These are phyloP conservation scores for Oxyteleia sp. DNA, from an alignment of 2,888 invertebrate genomes.

Conservation along the genomic window DNA sequence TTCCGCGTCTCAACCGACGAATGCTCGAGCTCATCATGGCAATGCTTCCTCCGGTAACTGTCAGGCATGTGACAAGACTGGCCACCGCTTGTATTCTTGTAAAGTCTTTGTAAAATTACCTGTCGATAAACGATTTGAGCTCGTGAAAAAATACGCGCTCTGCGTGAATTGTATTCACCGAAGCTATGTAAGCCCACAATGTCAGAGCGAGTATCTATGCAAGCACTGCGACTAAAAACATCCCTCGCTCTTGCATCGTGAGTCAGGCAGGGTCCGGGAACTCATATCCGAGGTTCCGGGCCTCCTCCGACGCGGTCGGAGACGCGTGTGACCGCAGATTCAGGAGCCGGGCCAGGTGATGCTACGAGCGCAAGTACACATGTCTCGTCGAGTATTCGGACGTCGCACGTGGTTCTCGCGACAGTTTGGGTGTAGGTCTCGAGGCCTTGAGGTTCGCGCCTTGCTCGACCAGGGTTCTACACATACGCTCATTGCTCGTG, in stretches of 20 bases:
- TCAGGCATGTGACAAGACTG: not conserved
- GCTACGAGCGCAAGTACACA: too few species aligned
- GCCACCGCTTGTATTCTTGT: not conserved
- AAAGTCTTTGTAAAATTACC: not conserved
- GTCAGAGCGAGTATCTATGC: not conserved
- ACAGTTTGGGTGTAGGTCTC: too few species aligned
- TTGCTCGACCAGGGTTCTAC: too few species aligned
- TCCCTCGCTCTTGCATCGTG: not conserved
- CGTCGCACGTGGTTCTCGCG: too few species aligned
- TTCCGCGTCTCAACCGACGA: not conserved
- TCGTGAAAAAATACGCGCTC: not conserved
- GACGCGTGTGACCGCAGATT: too few species aligned
- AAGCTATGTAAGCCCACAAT: not conserved
- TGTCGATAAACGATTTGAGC: not conserved
- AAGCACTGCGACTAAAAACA: not conserved
- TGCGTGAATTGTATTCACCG: not conserved
- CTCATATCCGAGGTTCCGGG: too few species aligned
- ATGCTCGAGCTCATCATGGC: not conserved
- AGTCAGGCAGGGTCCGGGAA: too few species aligned
- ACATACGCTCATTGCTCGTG: too few species aligned
- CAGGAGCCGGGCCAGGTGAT: too few species aligned
- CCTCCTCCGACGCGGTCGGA: too few species aligned
- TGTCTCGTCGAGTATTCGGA: too few species aligned
- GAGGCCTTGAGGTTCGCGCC: too few species aligned
- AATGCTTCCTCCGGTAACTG: not conserved